A percentile compares a stretch with the other conserved stretches of the same genome.
Evolutionary conservation across 2,888 invertebrate genomes (phyloP).

Genomic region (Panopea generosa): DNA sequence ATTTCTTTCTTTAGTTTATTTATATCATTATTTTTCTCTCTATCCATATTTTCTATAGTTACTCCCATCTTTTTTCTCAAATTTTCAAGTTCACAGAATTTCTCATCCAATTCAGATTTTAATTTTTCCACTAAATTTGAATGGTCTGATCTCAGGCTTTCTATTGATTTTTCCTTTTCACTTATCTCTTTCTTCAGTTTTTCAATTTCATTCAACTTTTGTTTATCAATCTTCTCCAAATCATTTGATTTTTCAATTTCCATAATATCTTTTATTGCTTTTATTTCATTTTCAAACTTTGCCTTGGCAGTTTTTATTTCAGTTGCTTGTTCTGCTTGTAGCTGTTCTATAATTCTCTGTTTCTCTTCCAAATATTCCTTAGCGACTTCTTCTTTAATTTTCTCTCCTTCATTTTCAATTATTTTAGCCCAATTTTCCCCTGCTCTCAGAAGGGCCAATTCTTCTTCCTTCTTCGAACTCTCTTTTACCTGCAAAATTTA

Average conservation of each 20-base stretch:
- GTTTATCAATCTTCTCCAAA: conserved; percentile 55
- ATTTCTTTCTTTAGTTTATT: conserved; percentile 38
- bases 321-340: conserved; percentile 21
- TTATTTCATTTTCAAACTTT: conserved; percentile 53
- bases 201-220: conserved; percentile 57
- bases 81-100: conserved; percentile 9
- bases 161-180: conserved; percentile 26
- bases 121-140: conserved; percentile 7
- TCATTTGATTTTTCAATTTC: conserved; percentile 59
- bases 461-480: conserved; percentile 34
- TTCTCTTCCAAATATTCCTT: conserved; percentile 23
- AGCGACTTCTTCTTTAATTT: conserved; percentile 31
- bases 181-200: conserved; percentile 48
- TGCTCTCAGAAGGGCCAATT: conserved; percentile 33
- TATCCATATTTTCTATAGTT: conserved; percentile 38
- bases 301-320: conserved; percentile 29
- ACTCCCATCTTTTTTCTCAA: conserved; percentile 25
- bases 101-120: conserved; percentile 17
- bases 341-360: conserved; percentile 18
- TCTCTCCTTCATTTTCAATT: conserved; percentile 42
- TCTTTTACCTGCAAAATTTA: conserved; percentile 27
- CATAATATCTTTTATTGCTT: conserved; percentile 51
- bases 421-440: conserved; percentile 35
- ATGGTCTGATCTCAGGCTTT: conserved; percentile 7
- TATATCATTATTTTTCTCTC: conserved; percentile 31